These are phyloP conservation scores for Syngnathus scovelli DNA, from an alignment of 2,113 vertebrate genomes.

Conservation along the genomic window DNA sequence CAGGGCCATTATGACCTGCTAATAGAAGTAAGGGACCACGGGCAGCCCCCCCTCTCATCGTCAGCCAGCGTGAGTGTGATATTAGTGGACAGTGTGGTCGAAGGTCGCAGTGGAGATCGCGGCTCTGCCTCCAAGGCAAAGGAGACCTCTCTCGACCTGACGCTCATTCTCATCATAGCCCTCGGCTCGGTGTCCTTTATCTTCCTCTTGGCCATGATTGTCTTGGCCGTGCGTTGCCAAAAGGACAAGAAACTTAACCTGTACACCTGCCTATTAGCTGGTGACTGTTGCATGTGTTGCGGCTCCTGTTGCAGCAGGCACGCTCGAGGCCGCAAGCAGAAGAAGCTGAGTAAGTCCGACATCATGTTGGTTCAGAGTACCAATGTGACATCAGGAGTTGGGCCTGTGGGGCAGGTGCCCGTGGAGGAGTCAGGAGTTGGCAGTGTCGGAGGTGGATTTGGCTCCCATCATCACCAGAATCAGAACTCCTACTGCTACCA, in stretches of 20 bases:
- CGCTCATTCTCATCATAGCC: constrained; percentile 96
- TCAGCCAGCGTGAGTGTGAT: constrained; percentile 85
- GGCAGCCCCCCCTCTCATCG: constrained; percentile 92
- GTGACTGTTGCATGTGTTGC: constrained; percentile 88
- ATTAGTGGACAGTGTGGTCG: constrained; percentile 84
- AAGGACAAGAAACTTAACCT: constrained; percentile 98
- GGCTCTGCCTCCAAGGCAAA: constrained; percentile 69
- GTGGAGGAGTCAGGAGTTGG: constrained; percentile 81
- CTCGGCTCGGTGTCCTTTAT: constrained; percentile 94
- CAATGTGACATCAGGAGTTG: constrained; percentile 70
- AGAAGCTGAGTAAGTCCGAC: constrained; percentile 97
- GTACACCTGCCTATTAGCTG: constrained; percentile 85
- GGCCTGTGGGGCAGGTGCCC: constrained; percentile 78
- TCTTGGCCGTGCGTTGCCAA: constrained; percentile 92
- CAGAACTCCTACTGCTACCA: constrained; percentile 98
- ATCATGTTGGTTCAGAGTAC: constrained; percentile 98
- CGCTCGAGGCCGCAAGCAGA: constrained; percentile 77
- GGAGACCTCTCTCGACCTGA: constrained; percentile 88
- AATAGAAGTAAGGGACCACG: constrained; percentile 93
- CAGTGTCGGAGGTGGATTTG: constrained; percentile 76
- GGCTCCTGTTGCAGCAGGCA: constrained; percentile 86
- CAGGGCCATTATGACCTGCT: constrained; percentile 90
- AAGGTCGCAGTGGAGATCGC: constrained; percentile 70
- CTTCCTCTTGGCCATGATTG: constrained; percentile 96
- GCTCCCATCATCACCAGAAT: constrained; percentile 87